Base-by-base conservation (phyloP, 2,797 vertebrate species). In the Oreortyx pictus region DNA sequence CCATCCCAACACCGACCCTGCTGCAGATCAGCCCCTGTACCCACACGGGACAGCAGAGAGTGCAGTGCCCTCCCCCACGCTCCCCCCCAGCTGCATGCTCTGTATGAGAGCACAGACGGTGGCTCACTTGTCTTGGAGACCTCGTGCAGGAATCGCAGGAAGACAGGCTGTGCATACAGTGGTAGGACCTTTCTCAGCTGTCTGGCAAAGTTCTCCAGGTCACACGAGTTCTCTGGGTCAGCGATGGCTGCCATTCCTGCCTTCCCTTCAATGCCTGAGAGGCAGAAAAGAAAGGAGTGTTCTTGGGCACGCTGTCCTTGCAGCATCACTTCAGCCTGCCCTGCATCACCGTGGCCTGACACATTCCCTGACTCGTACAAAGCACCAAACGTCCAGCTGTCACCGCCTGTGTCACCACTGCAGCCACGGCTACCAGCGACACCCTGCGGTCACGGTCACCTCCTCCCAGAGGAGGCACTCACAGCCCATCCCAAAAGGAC, bases 191-290 rank as follows among this genome's bases (percentile, higher is more conserved):
- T 99, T 90, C 98, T 98, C 96, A 99, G 97, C 39, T 98, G 98
- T 27, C 93, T 98, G 24, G 97, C 97, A 80, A 99, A 98, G 85
- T 78, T 96, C 52, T 98, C 98, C 84, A 99, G 97, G 97, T 99
- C 97, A 12, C 98, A 98, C 86, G 90, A 97, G 64, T 97, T 89
- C 4, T 97, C 94, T 0, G 98, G 98, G 89, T 98, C 98, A 0
- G 98, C 99, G 0, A 99, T 97, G 35, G 99, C 99, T 1, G 99
- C 99, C 99, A 99, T 99, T 67, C 99, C 99, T 5, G 99, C 99
- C 90, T 98, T 99, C 27, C 99, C 99, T 88, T 99, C 99, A 2
- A 98, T 97, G 66, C 99, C 99, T 99, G 87, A 24, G 35, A 75
- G 49, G 64, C 7, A 66, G 64, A 43, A 82, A 81, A 78, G n/a